phyloP scores from a whole-genome alignment of 2,888 invertebrate species.

The Notodonta dromedarius region DNA sequence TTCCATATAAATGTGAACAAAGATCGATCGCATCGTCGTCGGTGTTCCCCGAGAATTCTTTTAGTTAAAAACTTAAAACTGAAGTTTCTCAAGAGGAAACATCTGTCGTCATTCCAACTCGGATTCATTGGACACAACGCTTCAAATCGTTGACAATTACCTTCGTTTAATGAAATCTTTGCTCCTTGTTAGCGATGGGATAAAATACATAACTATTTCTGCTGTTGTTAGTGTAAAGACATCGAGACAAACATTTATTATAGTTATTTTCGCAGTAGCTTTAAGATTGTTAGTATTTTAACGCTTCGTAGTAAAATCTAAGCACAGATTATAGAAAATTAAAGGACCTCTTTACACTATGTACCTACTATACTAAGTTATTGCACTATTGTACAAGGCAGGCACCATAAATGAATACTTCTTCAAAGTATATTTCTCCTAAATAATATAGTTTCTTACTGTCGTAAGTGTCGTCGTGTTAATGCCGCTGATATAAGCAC shows the following conservation, averaged over 20 bases:
- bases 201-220: constrained; percentile 9
- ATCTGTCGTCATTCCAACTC: constrained; percentile 52
- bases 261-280: too few species aligned
- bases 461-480: too few species aligned
- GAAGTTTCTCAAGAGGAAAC: constrained; percentile 44
- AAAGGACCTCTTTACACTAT: too few species aligned
- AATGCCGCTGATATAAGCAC: too few species aligned
- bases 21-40: constrained; percentile 27
- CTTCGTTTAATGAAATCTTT: constrained; percentile 33
- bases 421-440: too few species aligned
- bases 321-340: too few species aligned
- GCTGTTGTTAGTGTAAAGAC: not conserved
- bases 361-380: too few species aligned
- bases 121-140: constrained; percentile 44
- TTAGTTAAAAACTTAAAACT: constrained; percentile 42
- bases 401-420: too few species aligned
- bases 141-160: constrained; percentile 39
- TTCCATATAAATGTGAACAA: constrained; percentile 26
- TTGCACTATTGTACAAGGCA: too few species aligned
- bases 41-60: constrained; percentile 31
- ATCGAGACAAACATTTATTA: not conserved
- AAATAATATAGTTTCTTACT: too few species aligned
- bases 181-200: constrained; percentile 22
- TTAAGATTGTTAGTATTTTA: too few species aligned
- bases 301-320: too few species aligned